Conservation (phyloP, 2,113 vertebrate species). For the Hyperopisus bebe region DNA sequence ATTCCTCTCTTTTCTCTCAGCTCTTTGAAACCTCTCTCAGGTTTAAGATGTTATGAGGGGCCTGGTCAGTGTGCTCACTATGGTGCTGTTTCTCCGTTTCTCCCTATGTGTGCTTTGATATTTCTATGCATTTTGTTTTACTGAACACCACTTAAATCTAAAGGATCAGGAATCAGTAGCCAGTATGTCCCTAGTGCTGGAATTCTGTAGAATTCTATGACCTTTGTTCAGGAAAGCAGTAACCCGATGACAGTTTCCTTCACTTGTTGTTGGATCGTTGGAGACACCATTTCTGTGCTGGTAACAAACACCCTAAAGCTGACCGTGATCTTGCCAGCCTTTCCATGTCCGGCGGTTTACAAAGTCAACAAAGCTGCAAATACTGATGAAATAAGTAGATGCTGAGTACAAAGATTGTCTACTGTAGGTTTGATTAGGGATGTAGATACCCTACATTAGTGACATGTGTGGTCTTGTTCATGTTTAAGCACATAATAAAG, state of each 20-base stretch:
- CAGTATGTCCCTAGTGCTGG: background rate
- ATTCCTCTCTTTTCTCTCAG: background rate
- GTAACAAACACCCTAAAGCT: background rate
- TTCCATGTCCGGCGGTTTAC: background rate
- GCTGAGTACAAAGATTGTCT: background rate
- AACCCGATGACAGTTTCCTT: background rate
- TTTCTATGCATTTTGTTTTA: background rate
- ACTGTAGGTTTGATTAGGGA: background rate
- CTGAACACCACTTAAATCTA: background rate
- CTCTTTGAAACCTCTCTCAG: background rate
- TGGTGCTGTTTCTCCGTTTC: background rate
- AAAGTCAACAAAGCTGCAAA: background rate
- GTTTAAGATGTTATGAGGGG: background rate
- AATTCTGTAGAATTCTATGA: background rate
- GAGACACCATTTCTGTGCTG: background rate
- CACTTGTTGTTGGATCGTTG: background rate
- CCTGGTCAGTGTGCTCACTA: background rate
- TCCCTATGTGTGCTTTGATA: background rate
- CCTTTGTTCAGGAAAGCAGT: background rate
- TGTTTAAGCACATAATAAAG: background rate
- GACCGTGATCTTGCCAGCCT: background rate
- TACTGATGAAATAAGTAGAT: background rate
- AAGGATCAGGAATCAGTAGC: background rate
- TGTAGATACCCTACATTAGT: background rate
- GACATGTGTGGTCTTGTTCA: background rate